Evolutionary conservation across 1,140 invertebrate genomes (phyloP).

Genomic region (Drosophila neocordata): DNA sequence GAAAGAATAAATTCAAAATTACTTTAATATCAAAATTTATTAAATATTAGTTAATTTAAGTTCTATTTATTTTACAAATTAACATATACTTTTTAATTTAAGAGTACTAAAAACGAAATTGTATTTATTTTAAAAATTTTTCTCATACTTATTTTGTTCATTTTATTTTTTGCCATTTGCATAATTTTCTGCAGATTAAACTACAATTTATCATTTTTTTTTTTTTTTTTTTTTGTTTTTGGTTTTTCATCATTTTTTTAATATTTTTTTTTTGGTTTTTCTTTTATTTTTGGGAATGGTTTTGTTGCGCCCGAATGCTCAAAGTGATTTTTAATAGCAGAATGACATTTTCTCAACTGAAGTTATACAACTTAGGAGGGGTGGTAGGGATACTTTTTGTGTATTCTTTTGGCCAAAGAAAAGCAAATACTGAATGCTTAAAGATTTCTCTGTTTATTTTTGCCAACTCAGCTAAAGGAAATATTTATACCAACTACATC

Average conservation of each 20-base stretch:
- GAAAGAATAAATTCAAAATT: no score
- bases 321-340: conserved; percentile 79
- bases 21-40: neutral
- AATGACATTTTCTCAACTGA: conserved; percentile 52
- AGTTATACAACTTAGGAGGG: conserved; percentile 39
- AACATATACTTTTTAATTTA: neutral
- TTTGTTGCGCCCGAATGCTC: conserved; percentile 62
- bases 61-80: no score
- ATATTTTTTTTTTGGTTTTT: no score
- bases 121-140: neutral
- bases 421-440: conserved; percentile 24
- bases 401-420: conserved; percentile 12
- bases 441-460: conserved; percentile 19
- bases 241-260: conserved; percentile 61
- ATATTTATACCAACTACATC: conserved; percentile 44
- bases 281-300: conserved; percentile 51
- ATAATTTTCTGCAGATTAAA: conserved; percentile 78
- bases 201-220: conserved; percentile 76
- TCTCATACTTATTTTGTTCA: conserved; percentile 8
- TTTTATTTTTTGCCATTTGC: conserved; percentile 63
- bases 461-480: conserved; percentile 62
- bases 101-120: conserved; percentile 27
- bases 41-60: no score
- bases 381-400: conserved; percentile 24
- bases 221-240: conserved; percentile 55